Conservation (phyloP, 2,888 invertebrate genomes). For the Nymphalis polychloros region DNA sequence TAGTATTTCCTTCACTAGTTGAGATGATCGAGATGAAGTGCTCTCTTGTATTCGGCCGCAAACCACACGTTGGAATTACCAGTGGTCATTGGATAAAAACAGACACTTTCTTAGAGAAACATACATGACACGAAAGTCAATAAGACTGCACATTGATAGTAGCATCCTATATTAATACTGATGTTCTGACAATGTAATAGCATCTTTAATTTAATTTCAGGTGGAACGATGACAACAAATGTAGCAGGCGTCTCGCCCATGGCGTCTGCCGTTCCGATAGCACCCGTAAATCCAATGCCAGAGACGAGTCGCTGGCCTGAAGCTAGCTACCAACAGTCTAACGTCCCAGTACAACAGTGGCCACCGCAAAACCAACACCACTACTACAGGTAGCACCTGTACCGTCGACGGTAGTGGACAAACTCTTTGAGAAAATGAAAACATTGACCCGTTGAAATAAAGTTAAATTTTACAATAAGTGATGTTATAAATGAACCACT, state of each 20-base stretch:
- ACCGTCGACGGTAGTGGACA: conserved; percentile 9
- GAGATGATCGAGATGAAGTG: no score
- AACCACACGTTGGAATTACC: no score
- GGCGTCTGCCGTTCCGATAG: conserved; percentile 43
- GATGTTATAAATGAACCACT: not conserved
- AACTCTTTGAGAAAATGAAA: conserved; percentile 1
- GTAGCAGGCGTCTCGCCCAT: conserved; percentile 48
- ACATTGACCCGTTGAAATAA: conserved; percentile 4
- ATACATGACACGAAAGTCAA: no score
- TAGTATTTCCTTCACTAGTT: no score
- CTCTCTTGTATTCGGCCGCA: no score
- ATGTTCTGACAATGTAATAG: no score
- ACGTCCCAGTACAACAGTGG: conserved; percentile 53
- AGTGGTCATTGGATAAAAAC: no score
- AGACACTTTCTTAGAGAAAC: no score
- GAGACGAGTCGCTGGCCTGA: conserved; percentile 50
- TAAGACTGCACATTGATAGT: no score
- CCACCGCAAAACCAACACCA: conserved; percentile 81
- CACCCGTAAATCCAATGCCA: conserved; percentile 43
- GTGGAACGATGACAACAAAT: conserved; percentile 51
- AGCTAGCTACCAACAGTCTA: conserved; percentile 44
- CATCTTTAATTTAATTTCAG: conserved; percentile 33
- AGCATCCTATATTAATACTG: no score
- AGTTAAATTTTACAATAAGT: not conserved
- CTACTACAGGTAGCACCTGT: conserved; percentile 79